Conservation (phyloP, 1,140 invertebrate genomes). For the Spodoptera frugiperda region DNA sequence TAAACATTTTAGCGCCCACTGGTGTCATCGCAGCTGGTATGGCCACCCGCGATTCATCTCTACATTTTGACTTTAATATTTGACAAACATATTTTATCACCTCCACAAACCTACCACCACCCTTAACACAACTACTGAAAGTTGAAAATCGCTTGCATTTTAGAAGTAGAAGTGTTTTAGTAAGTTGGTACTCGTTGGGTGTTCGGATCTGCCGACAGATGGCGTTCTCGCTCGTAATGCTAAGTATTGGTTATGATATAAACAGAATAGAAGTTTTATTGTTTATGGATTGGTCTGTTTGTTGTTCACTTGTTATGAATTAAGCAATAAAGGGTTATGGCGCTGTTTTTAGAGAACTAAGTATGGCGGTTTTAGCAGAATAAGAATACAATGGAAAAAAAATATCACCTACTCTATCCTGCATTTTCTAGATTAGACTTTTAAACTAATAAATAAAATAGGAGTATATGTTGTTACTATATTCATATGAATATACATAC, state of each 20-base stretch:
- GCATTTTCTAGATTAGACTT: too few species aligned
- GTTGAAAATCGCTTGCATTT: constrained; percentile 49
- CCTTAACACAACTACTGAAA: constrained; percentile 40
- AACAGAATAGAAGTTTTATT: constrained; percentile 50
- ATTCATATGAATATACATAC: too few species aligned
- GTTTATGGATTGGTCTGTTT: constrained; percentile 59
- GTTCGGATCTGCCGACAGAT: constrained; percentile 68
- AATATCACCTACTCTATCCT: too few species aligned
- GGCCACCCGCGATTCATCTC: constrained; percentile 73
- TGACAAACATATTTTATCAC: constrained; percentile 43
- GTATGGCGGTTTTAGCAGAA: too few species aligned
- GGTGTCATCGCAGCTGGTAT: constrained; percentile 72
- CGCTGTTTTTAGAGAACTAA: background rate
- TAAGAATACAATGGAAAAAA: too few species aligned
- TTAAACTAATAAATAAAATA: too few species aligned
- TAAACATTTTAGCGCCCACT: constrained; percentile 67
- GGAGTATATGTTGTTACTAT: too few species aligned
- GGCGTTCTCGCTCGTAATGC: constrained; percentile 61
- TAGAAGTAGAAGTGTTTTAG: background rate
- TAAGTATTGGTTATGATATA: constrained; percentile 67
- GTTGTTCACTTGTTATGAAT: constrained; percentile 56
- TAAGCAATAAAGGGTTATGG: constrained; percentile 20
- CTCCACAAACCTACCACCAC: constrained; percentile 5
- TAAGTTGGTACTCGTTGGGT: constrained; percentile 28
- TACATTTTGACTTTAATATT: constrained; percentile 67